phyloP scores from a whole-genome alignment of 1,140 invertebrate genomes.

The Papilio helenus region DNA sequence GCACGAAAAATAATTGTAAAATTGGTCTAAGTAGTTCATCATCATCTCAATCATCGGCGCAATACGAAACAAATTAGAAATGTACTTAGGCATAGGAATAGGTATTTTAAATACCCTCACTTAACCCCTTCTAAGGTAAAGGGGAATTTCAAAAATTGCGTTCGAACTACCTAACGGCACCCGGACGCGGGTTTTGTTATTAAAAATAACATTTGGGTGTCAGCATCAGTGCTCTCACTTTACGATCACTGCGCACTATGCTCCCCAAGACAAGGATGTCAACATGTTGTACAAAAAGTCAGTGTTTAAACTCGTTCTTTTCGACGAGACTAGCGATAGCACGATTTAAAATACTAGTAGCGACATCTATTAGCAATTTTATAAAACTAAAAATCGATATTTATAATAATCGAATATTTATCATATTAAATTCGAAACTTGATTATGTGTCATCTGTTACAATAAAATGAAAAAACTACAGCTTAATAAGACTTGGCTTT shows the following conservation, averaged over 20 bases:
- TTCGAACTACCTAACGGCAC: constrained; percentile 77
- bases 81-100: neutral
- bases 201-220: constrained; percentile 82
- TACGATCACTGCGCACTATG: constrained; percentile 87
- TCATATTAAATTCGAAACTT: neutral
- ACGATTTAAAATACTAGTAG: constrained; percentile 52
- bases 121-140: constrained; percentile 85
- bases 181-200: constrained; percentile 82
- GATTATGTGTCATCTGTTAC: neutral
- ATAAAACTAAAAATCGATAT: neutral
- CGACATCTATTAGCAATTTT: constrained; percentile 60
- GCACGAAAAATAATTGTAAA: too few relatives aligned
- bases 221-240: constrained; percentile 88
- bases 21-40: too few relatives aligned
- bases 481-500: too few relatives aligned
- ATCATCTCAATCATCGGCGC: neutral
- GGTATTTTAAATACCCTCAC: neutral
- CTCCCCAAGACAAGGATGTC: constrained; percentile 87
- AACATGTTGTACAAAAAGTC: rapidly evolving
- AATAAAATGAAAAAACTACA: neutral
- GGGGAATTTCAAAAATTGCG: constrained; percentile 87
- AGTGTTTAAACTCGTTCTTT: constrained; percentile 40
- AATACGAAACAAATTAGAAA: too few relatives aligned
- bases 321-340: constrained; percentile 45
- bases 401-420: neutral